phyloP scores from a whole-genome alignment of 2,888 invertebrate genomes.

The Rhaphigaster nebulosa region DNA sequence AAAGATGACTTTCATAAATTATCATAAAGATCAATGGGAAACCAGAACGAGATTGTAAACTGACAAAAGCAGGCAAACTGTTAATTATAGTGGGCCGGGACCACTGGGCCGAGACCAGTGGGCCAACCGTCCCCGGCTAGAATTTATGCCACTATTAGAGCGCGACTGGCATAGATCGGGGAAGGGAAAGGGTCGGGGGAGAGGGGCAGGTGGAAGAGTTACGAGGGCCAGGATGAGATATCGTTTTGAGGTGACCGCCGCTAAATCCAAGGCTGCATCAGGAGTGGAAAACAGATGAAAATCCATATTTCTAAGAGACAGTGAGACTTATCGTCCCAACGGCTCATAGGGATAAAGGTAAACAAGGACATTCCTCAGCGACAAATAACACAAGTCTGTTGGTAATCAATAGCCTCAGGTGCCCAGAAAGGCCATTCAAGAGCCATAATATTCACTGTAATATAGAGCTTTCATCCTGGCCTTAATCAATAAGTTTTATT shows the following conservation, averaged over 20 bases:
- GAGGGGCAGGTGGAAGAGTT: constrained; percentile 15
- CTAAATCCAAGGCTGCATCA: constrained; percentile 17
- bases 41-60: neutral
- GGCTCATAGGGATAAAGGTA: constrained; percentile 22
- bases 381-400: neutral
- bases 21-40: neutral
- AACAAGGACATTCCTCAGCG: constrained; percentile 10
- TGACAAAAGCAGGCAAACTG: constrained; percentile 29
- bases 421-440: neutral
- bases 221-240: neutral
- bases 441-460: too few species aligned
- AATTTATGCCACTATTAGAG: constrained; percentile 38
- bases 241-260: neutral
- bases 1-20: neutral
- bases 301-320: constrained; percentile 15
- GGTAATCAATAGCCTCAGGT: neutral
- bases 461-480: too few species aligned
- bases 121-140: neutral
- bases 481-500: too few species aligned
- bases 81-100: neutral
- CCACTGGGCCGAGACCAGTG: neutral
- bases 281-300: constrained; percentile 29
- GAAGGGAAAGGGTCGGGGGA: neutral
- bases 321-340: neutral
- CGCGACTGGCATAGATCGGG: constrained; percentile 12